These are phyloP conservation scores for Morpho deidamia DNA, from an alignment of 2,888 invertebrate species.

Conservation along the genomic window DNA sequence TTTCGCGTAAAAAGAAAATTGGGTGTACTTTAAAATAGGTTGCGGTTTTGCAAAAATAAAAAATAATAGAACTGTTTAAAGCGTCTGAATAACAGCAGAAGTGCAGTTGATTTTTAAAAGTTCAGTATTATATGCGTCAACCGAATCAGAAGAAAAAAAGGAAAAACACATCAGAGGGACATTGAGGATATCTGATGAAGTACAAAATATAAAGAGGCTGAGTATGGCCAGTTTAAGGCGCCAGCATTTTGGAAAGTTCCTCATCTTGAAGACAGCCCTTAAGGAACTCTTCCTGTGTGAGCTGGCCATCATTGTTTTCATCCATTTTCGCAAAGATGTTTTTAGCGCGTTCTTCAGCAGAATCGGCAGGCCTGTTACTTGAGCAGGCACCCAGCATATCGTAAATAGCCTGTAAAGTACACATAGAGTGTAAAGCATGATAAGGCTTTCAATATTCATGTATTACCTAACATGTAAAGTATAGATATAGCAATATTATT, in stretches of 20 bases:
- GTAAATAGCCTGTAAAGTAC: conserved; percentile 94
- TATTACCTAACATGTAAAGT: background rate
- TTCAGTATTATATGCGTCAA: conserved; percentile 2
- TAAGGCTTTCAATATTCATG: background rate
- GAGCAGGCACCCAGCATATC: conserved; percentile 99
- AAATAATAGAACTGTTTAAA: too few species aligned
- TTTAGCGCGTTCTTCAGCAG: conserved; percentile 98
- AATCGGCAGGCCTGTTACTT: conserved; percentile 95
- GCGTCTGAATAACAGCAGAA: too few species aligned
- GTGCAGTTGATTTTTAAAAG: background rate
- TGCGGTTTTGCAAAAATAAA: too few species aligned
- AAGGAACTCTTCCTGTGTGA: conserved; percentile 98
- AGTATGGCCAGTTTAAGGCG: conserved; percentile 82
- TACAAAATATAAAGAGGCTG: conserved; percentile 15
- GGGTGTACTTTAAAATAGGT: too few species aligned
- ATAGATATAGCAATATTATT: background rate
- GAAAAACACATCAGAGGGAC: background rate
- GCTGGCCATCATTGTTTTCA: conserved; percentile 98
- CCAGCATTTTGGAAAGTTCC: conserved; percentile 95
- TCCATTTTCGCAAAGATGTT: conserved; percentile 99
- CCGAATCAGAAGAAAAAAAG: background rate
- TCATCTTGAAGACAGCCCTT: conserved; percentile 98
- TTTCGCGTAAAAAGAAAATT: too few species aligned
- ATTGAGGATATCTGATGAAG: conserved; percentile 18
- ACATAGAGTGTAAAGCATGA: background rate